Percentiles rank a stretch among this genome's conserved stretches.
These are phyloP conservation scores for Mus spretus DNA, from an alignment of 2,797 vertebrate species.

Conservation along the genomic window DNA sequence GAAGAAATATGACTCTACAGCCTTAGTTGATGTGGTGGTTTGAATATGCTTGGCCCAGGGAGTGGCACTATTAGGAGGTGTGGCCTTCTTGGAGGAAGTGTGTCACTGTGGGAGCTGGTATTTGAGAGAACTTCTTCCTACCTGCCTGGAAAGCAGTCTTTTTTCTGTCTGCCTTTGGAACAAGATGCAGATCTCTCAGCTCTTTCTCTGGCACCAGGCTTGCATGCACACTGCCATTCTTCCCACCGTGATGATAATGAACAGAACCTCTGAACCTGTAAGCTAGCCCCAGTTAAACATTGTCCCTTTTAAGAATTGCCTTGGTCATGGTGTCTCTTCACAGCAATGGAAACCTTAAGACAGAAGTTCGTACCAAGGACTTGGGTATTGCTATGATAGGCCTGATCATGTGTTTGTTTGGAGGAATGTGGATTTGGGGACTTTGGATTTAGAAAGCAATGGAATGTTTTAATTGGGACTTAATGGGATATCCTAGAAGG, in stretches of 20 bases:
- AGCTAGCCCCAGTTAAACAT: not conserved
- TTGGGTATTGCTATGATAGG: not conserved
- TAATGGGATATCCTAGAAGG: not conserved
- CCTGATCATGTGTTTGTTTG: not conserved
- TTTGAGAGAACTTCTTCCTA: not conserved
- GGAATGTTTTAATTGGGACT: not conserved
- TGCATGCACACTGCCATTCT: not conserved
- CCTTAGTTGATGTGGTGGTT: not conserved
- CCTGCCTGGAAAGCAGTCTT: not conserved
- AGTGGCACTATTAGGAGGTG: not conserved
- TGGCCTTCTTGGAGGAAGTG: not conserved
- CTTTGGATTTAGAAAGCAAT: not conserved
- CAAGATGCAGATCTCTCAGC: not conserved
- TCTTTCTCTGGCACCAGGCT: not conserved
- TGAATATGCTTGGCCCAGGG: not conserved
- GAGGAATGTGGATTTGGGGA: not conserved
- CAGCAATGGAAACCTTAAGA: not conserved
- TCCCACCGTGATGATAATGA: too few species aligned
- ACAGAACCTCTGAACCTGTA: too few species aligned
- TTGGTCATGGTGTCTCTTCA: not conserved
- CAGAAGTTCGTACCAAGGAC: not conserved
- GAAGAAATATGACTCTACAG: slow-evolving; percentile 17
- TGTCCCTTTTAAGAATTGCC: not conserved
- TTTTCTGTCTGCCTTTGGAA: not conserved
- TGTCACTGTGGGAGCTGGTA: not conserved